Evolutionary conservation across 2,888 invertebrate species (phyloP).

Genomic region (Mactromeris polynyma): DNA sequence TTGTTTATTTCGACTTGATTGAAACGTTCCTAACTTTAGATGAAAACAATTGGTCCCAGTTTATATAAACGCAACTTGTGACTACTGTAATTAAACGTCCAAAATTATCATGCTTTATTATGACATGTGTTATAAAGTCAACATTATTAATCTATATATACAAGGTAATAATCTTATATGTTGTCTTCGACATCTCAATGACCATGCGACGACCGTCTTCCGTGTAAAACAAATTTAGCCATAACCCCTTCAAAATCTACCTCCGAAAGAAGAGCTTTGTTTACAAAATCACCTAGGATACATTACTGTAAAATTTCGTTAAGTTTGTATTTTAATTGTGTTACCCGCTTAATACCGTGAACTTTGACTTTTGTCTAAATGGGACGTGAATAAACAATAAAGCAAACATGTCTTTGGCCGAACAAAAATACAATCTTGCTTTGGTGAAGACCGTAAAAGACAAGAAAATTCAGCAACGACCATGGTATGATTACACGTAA

Average conservation of each 20-base stretch:
- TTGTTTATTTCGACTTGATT: too few relatives aligned
- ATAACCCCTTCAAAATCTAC: neutral
- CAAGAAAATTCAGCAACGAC: constrained; percentile 78
- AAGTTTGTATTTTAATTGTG: neutral
- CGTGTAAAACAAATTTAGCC: neutral
- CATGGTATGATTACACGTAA: constrained; percentile 74
- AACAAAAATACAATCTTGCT: constrained; percentile 81
- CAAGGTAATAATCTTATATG: too few relatives aligned
- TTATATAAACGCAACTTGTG: too few relatives aligned
- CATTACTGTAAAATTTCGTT: neutral
- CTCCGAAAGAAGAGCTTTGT: constrained; percentile 45
- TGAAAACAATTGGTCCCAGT: too few relatives aligned
- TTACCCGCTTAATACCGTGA: neutral
- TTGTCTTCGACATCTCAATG: too few relatives aligned
- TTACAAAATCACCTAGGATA: constrained; percentile 52
- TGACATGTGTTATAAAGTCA: too few relatives aligned
- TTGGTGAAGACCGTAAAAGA: constrained; percentile 76
- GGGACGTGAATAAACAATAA: neutral
- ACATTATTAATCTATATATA: too few relatives aligned
- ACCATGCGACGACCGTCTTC: neutral
- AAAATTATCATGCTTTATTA: too few relatives aligned
- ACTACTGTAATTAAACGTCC: too few relatives aligned
- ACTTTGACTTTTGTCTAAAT: neutral
- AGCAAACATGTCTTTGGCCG: constrained; percentile 74
- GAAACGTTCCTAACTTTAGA: too few relatives aligned